Percentiles rank a stretch among this genome's conserved stretches.
Evolutionary conservation across 1,140 invertebrate species (phyloP).

Genomic region (Homalodisca vitripennis): DNA sequence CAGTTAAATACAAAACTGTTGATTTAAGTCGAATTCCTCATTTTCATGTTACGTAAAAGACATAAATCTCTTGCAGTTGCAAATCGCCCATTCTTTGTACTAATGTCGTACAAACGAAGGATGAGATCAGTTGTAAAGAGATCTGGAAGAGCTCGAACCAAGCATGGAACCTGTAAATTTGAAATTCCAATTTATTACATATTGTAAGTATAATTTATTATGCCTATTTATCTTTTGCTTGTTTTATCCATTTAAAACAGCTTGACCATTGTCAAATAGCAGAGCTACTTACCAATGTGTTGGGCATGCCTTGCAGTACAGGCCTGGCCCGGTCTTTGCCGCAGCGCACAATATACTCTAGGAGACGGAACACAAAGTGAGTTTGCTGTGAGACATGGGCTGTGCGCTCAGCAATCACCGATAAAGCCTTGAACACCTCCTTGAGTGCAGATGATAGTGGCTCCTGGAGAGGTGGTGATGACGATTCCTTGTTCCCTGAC

Average conservation of each 20-base stretch:
- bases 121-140: conserved; percentile 70
- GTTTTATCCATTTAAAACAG: no score
- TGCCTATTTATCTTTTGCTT: no score
- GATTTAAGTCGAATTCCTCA: conserved; percentile 35
- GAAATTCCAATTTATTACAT: no score
- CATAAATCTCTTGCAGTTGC: conserved; percentile 79
- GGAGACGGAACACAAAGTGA: conserved; percentile 81
- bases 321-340: conserved; percentile 69
- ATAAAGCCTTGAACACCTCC: conserved; percentile 68
- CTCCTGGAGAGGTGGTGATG: conserved; percentile 50
- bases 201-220: no score
- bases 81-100: conserved; percentile 66
- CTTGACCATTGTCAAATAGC: no score
- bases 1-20: no score
- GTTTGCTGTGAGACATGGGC: conserved; percentile 78
- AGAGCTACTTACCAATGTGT: conserved; percentile 60
- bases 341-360: conserved; percentile 78
- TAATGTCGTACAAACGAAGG: conserved; percentile 74
- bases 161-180: conserved; percentile 63
- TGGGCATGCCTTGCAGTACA: conserved; percentile 79
- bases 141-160: conserved; percentile 76
- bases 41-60: conserved; percentile 68
- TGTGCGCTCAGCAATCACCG: conserved; percentile 69
- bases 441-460: conserved; percentile 60
- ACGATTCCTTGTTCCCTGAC: conserved; percentile 32